phyloP scores from a whole-genome alignment of 2,888 invertebrate genomes.

The Kryphioiulus occultus region DNA sequence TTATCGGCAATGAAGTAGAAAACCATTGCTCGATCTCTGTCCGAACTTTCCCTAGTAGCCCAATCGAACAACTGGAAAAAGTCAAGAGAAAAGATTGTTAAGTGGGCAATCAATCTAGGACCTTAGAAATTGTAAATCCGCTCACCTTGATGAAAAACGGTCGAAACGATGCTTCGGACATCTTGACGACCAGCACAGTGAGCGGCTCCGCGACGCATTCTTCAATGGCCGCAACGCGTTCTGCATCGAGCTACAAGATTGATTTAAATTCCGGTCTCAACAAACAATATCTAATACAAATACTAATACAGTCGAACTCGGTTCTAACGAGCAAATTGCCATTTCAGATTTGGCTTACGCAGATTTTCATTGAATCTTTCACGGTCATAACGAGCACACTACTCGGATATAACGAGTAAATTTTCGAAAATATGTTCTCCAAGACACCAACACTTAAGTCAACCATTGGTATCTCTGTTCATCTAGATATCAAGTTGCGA shows the following conservation, averaged over 20 bases:
- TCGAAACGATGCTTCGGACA: slow-evolving; percentile 87
- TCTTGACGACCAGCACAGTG: slow-evolving; percentile 81
- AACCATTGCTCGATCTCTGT: slow-evolving; percentile 75
- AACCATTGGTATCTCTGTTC: too few species aligned
- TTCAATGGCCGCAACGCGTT: slow-evolving; percentile 72
- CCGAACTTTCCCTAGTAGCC: slow-evolving; percentile 70
- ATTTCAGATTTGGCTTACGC: too few species aligned
- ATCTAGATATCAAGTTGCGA: too few species aligned
- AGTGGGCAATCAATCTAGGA: not conserved
- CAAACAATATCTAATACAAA: too few species aligned
- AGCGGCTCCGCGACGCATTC: slow-evolving; percentile 77
- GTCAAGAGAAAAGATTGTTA: slow-evolving; percentile 40
- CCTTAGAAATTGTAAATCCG: not conserved
- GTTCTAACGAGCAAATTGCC: too few species aligned
- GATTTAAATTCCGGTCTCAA: too few species aligned
- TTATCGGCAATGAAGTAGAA: slow-evolving; percentile 81
- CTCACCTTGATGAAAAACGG: slow-evolving; percentile 76
- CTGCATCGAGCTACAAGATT: slow-evolving; percentile 56
- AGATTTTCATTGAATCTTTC: too few species aligned
- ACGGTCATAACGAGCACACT: too few species aligned
- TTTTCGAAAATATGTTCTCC: too few species aligned
- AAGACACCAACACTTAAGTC: too few species aligned
- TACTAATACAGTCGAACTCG: too few species aligned
- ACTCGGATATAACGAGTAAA: too few species aligned
- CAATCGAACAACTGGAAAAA: slow-evolving; percentile 78